Conservation (phyloP, 2,797 vertebrate species). For the Dromococcyx pavoninus region DNA sequence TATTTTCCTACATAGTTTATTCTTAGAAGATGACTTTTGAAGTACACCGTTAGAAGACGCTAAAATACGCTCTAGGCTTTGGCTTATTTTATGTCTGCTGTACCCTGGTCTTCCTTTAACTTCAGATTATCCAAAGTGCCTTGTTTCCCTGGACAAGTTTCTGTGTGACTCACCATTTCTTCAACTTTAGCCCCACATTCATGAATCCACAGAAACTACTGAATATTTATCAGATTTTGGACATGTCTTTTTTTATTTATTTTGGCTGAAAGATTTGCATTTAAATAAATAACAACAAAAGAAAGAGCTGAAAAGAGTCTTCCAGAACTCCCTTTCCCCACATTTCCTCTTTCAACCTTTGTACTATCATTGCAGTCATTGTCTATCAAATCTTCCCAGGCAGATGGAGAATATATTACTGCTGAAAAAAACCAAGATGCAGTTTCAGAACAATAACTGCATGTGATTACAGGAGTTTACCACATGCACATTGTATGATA, state of each 20-base stretch:
- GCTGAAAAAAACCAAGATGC: not conserved
- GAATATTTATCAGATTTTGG: constrained; percentile 45
- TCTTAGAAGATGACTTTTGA: not conserved
- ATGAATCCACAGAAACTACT: not conserved
- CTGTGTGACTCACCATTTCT: not conserved
- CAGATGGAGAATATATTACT: constrained; percentile 15
- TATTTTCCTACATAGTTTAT: not conserved
- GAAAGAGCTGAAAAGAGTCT: constrained; percentile 21
- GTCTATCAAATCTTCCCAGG: constrained; percentile 31
- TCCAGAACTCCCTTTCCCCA: not conserved
- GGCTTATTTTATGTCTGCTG: not conserved
- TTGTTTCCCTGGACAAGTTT: not conserved
- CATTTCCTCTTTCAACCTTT: not conserved
- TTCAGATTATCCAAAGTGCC: not conserved
- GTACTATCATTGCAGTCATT: not conserved
- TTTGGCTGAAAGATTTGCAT: constrained; percentile 4
- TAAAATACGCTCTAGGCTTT: not conserved
- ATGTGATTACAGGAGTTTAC: not conserved
- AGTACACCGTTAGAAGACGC: not conserved
- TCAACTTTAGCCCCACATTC: not conserved
- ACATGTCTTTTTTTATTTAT: not conserved
- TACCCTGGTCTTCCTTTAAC: not conserved
- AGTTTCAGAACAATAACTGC: not conserved
- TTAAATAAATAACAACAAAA: constrained; percentile 54
- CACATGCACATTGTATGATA: not conserved